Evolutionary conservation across 2,113 vertebrate species (phyloP), one percentile per base, ranked within the genome.

Genomic region (Pelecanoides urinatrix): DNA sequence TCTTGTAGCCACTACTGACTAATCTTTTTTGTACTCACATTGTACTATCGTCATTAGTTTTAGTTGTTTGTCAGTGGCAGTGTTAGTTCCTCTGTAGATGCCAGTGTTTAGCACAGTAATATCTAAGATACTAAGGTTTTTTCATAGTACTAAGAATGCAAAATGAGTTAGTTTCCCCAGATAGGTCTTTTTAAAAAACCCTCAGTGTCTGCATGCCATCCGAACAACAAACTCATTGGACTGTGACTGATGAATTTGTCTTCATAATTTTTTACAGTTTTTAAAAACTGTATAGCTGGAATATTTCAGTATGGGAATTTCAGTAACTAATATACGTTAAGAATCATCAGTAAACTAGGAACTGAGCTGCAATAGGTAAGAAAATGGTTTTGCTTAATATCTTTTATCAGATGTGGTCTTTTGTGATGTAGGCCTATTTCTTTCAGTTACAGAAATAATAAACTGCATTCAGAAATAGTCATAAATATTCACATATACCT

Each of bases 41-140:
- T 90, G 23, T 83, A 86, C 80, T 86, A 86, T 71, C 26, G 68
- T 93, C 16, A 36, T 88, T 91, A 80, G 11, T 91, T 93, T 96
- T 50, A 62, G 47, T 32, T 84, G 30, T 56, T 77, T 88, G 36
- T 90, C 71, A 72, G 59, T 16, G 34, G 4, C 42, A 71, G 13
- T 40, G 16, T 73, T 73, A 52, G 13, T 32, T 92, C 29, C 20
- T 83, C 42, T 65, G 18, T 13, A 80, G 68, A 63, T 67, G 65
- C 59, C 55, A 67, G 47, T n/a, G 42, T 86, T 94, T 84, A 52
- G 9, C 29, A 70, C 25, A 55, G 49, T 52, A 81, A 55, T 83
- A 80, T 58, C 74, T 73, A 91, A 92, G 80, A 82, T 45, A 49
- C 34, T 36, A 13, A 25, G 0, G 0, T 36, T 84, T 67, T 89